Percentiles rank a stretch among this genome's conserved stretches.
Conservation (phyloP, 2,113 vertebrate genomes). For the Jacana jacana region DNA sequence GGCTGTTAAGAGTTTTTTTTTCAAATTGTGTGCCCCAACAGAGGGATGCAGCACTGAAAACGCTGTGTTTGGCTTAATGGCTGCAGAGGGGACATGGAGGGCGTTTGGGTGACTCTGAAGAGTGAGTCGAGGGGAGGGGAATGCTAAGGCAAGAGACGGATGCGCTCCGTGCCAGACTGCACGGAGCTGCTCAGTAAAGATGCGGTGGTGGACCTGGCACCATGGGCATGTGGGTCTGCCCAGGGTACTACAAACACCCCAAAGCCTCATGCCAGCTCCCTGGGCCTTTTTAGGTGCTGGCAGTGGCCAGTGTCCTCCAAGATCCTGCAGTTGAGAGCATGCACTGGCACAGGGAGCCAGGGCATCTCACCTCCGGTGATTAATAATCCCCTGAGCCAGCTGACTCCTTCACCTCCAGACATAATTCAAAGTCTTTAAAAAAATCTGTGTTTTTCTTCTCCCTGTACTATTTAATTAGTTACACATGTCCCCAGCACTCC, state of each 20-base stretch:
- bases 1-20: neutral
- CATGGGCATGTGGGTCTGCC: neutral
- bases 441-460: slow-evolving; percentile 47
- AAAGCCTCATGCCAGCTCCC: neutral
- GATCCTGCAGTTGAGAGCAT: neutral
- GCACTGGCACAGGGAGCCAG: neutral
- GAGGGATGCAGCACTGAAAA: neutral
- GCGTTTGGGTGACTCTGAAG: neutral
- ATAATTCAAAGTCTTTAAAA: slow-evolving; percentile 53
- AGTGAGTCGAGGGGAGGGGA: neutral
- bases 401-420: slow-evolving; percentile 57
- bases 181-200: neutral
- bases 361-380: slow-evolving; percentile 53
- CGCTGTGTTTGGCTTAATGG: fast-evolving
- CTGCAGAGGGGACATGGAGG: neutral
- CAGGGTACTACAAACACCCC: neutral
- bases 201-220: fast-evolving
- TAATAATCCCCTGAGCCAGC: slow-evolving; percentile 53
- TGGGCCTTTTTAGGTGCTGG: neutral
- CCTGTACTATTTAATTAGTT: slow-evolving; percentile 59
- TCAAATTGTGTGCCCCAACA: fast-evolving
- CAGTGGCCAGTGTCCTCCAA: neutral
- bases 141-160: fast-evolving
- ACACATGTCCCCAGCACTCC: slow-evolving; percentile 35
- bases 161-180: fast-evolving